Percentiles rank a stretch among this genome's conserved stretches.
Conservation (phyloP, 2,888 invertebrate species). For the Pseudoips prasinana region DNA sequence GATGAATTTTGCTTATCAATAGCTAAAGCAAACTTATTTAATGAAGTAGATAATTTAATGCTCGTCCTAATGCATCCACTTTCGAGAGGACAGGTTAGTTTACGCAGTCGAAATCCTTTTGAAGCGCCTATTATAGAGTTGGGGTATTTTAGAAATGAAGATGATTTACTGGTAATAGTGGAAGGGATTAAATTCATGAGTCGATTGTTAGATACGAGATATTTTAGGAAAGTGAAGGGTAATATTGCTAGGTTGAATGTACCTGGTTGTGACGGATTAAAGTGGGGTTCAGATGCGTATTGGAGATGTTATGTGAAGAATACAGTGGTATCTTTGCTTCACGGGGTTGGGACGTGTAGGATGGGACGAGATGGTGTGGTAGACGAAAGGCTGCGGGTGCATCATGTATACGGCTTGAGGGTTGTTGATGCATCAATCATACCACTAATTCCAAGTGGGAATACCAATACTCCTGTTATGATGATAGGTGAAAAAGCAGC, state of each 20-base stretch:
- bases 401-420: slow-evolving; percentile 50
- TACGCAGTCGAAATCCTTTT: slow-evolving; percentile 51
- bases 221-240: slow-evolving; percentile 47
- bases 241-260: slow-evolving; percentile 52
- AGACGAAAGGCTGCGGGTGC: slow-evolving; percentile 55
- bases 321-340: slow-evolving; percentile 81
- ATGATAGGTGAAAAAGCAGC: slow-evolving; percentile 72
- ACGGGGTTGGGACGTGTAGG: slow-evolving; percentile 76
- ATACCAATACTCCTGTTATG: slow-evolving; percentile 65
- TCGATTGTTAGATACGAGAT: slow-evolving; percentile 47
- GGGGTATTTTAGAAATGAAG: slow-evolving; percentile 51
- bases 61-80: slow-evolving; percentile 54
- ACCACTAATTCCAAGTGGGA: slow-evolving; percentile 62
- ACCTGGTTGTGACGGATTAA: slow-evolving; percentile 72
- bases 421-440: slow-evolving; percentile 68
- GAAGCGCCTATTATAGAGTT: slow-evolving; percentile 58
- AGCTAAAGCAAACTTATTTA: slow-evolving; percentile 43
- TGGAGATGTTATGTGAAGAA: slow-evolving; percentile 84
- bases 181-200: slow-evolving; percentile 54
- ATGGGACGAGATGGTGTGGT: slow-evolving; percentile 66
- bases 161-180: slow-evolving; percentile 43
- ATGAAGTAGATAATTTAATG: slow-evolving; percentile 46
- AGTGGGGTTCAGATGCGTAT: slow-evolving; percentile 80
- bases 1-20: slow-evolving; percentile 43
- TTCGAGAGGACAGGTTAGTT: slow-evolving; percentile 57